phyloP scores from a whole-genome alignment of 1,140 invertebrate species.

The Lordiphosa mommai region DNA sequence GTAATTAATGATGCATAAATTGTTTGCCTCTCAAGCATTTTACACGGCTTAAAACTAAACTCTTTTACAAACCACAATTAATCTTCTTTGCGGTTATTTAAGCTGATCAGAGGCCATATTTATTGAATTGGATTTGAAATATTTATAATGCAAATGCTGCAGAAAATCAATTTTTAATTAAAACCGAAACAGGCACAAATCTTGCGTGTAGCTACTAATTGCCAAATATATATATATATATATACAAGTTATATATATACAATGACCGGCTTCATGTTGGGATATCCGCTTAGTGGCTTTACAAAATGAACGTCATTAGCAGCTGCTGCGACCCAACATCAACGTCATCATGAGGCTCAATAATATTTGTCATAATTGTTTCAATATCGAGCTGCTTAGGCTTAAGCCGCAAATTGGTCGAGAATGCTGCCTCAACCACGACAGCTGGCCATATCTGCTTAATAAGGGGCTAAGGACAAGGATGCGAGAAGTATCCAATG shows the following conservation, averaged over 20 bases:
- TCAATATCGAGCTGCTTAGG: constrained; percentile 54
- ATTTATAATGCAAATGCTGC: constrained; percentile 53
- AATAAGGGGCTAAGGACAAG: constrained; percentile 14
- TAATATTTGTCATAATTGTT: constrained; percentile 62
- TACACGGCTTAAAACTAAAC: too few relatives aligned
- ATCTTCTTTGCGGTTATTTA: constrained; percentile 8
- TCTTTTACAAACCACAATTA: too few relatives aligned
- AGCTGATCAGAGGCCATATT: constrained; percentile 33
- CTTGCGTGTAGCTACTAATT: constrained; percentile 47
- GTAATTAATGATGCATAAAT: too few relatives aligned
- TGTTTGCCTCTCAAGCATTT: too few relatives aligned
- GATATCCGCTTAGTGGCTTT: constrained; percentile 57
- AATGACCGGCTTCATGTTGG: too few relatives aligned
- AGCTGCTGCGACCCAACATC: constrained; percentile 28
- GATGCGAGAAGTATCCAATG: background rate
- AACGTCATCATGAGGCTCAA: constrained; percentile 41
- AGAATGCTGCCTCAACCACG: constrained; percentile 6
- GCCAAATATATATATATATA: background rate
- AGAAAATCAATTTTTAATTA: constrained; percentile 69
- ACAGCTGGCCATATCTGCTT: constrained; percentile 41
- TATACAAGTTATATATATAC: too few relatives aligned
- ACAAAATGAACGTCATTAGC: constrained; percentile 47
- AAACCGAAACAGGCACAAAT: constrained; percentile 49
- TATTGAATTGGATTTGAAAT: constrained; percentile 41
- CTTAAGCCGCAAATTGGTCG: constrained; percentile 53